Base-by-base conservation (phyloP, 2,888 invertebrate genomes). In the Patella pellucida region DNA sequence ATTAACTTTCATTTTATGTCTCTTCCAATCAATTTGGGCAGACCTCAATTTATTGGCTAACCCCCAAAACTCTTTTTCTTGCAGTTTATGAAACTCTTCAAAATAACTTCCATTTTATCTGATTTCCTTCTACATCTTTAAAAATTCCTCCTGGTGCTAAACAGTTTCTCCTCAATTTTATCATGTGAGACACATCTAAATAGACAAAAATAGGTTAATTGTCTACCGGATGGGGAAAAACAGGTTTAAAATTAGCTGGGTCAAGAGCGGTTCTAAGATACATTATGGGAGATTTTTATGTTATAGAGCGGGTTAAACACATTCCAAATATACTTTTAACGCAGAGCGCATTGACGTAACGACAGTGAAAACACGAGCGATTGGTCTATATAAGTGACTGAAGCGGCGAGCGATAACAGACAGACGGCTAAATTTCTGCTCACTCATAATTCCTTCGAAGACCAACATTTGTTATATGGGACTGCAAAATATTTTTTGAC, bases 211-310 rank as follows among this genome's bases (percentile, higher is more conserved):
- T 23, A 12, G 19, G 19, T 14, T 11, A 23, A 15, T 9, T 14
- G 23, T 9, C 19, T 62, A 23, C 14, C 11, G 23, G 23, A 23
- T 62, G 62, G 14, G 62, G 23, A 62, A 62, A 62, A 62, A 23
- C 9, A 3, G 62, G 19, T 11, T 62, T 23, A 23, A 62, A 23
- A 23, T 19, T 23, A 23, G 14, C 11, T 23, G 19, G 19, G 19
- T 72, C 72, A 3, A 72, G 31, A 16, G 15, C 16, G 14, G 68
- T 19, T 27, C 72, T 68, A 19, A 72, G 15, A n/a, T n/a, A n/a
- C n/a, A n/a, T n/a, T n/a, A n/a, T n/a, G n/a, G n/a, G n/a, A n/a
- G n/a, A n/a, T n/a, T n/a, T n/a, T n/a, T n/a, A n/a, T n/a, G n/a
- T n/a, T n/a, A n/a, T n/a, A n/a, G n/a, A n/a, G n/a, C n/a, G n/a